Conservation (phyloP, 1,140 invertebrate species). For the Dendroctonus ponderosae region DNA sequence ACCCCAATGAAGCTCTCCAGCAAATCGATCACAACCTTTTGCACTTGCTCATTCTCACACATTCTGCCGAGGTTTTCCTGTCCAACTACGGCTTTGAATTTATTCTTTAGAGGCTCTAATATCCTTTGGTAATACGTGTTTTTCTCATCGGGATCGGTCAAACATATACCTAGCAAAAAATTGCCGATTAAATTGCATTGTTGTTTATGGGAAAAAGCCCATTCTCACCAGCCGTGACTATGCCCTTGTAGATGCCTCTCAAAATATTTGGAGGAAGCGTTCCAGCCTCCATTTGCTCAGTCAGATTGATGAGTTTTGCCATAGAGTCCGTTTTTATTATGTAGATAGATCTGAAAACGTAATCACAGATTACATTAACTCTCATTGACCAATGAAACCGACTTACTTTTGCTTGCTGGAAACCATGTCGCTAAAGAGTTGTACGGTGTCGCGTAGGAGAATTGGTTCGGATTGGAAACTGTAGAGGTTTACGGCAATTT, state of each 20-base stretch:
- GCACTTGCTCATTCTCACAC: constrained; percentile 60
- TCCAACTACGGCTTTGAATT: constrained; percentile 59
- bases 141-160: constrained; percentile 39
- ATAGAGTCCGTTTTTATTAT: constrained; percentile 52
- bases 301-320: constrained; percentile 50
- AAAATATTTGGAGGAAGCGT: constrained; percentile 54
- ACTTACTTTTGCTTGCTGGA: constrained; percentile 48
- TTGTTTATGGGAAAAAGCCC: too few relatives aligned
- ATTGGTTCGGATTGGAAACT: constrained; percentile 48
- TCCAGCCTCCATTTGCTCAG: constrained; percentile 47
- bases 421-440: constrained; percentile 47
- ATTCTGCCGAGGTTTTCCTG: constrained; percentile 59
- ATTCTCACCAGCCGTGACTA: constrained; percentile 53
- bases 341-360: constrained; percentile 45
- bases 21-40: constrained; percentile 62
- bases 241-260: constrained; percentile 56
- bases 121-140: constrained; percentile 59
- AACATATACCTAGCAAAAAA: constrained; percentile 19
- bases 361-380: neutral
- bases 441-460: constrained; percentile 47
- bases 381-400: too few relatives aligned
- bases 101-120: constrained; percentile 60
- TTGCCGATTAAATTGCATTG: neutral
- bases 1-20: constrained; percentile 67
- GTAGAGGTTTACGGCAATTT: constrained; percentile 48